A percentile compares a stretch with the other conserved stretches of the same genome.
phyloP scores from a whole-genome alignment of 64 coral and sea anemone species.

The Cladopsammia gracilis region DNA sequence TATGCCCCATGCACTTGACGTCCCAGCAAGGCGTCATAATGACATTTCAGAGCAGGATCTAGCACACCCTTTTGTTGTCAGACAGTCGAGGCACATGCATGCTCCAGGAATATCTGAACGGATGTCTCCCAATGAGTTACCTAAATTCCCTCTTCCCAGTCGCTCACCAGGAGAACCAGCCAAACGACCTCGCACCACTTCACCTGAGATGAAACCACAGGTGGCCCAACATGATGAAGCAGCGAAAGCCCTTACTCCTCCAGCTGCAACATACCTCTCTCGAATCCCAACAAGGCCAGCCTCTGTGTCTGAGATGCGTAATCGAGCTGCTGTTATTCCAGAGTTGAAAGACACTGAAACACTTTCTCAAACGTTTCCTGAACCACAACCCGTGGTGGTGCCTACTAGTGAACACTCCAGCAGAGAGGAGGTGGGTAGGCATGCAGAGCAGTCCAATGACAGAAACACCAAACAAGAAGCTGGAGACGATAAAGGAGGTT shows the following conservation, averaged over 20 bases:
- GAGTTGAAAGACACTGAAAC: conserved; percentile 34
- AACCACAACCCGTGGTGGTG: conserved; percentile 43
- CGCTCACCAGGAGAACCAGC: conserved; percentile 5
- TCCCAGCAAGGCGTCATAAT: conserved; percentile 9
- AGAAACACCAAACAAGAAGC: not conserved
- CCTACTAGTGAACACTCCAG: not conserved
- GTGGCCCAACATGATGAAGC: not conserved
- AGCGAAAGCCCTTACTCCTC: conserved; percentile 49
- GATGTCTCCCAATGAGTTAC: not conserved
- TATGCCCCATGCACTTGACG: not conserved
- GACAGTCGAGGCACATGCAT: conserved; percentile 5
- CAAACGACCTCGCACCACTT: not conserved
- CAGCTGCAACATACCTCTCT: conserved; percentile 57
- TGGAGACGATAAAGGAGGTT: not conserved
- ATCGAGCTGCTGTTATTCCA: conserved; percentile 85
- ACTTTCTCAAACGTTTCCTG: conserved; percentile 31
- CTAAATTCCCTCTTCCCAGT: not conserved
- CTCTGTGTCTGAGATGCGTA: conserved; percentile 79
- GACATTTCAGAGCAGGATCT: conserved; percentile 45
- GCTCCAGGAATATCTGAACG: not conserved
- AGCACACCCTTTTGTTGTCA: conserved; percentile 38
- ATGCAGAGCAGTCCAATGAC: not conserved
- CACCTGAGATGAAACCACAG: conserved; percentile 4
- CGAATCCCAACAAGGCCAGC: conserved; percentile 55
- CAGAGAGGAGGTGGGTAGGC: not conserved